Base-by-base conservation (phyloP, 1,140 invertebrate species). In the Microplitis demolitor region DNA sequence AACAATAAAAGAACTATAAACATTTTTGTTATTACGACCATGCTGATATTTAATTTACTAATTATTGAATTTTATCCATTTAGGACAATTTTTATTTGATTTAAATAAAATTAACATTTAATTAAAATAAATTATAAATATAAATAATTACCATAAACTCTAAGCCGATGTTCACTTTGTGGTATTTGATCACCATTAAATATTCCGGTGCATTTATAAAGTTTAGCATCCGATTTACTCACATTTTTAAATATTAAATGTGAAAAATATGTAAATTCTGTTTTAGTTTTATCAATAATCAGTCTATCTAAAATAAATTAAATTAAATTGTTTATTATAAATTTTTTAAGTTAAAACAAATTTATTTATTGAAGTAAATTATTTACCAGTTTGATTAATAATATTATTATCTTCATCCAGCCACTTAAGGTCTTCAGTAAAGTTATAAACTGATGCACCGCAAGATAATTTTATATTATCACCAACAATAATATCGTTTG, bases 391-490 rank as follows among this genome's bases (percentile, higher is more conserved):
- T 60, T 75, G 66, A 4, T 9, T 4, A 11, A 79, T 39, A 4
- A 63, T 33, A 5, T 13, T 14, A 4, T 76, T 24, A 14, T 71
- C 56, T 3, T 73, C 61, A 24, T 82, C 64, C 16, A 73, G 78
- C 89, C 89, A 91, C 33, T 74, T 56, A 9, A 90, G 72, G 3
- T 83, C 71, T 31, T 80, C 73, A 4, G 85, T 82, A 50, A 87
- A 90, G 76, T 90, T 88, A 66, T 90, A 89, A 33, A 87, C 80
- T 2, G 89, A 87, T 3, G 88, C 90, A 4, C 85, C 88, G 77
- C 91, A 92, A 5, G 81, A 87, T 2, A 91, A 64, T 33, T 76
- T 81, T 3, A 90, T 58, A 58, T 88, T 75, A 72, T 92, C 90
- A 1, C 88, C 89, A 34, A 78, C 81, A 1, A 89, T 87, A 9